These are phyloP conservation scores for Mycalesis mineus DNA, from an alignment of 2,888 invertebrate species.

Conservation along the genomic window DNA sequence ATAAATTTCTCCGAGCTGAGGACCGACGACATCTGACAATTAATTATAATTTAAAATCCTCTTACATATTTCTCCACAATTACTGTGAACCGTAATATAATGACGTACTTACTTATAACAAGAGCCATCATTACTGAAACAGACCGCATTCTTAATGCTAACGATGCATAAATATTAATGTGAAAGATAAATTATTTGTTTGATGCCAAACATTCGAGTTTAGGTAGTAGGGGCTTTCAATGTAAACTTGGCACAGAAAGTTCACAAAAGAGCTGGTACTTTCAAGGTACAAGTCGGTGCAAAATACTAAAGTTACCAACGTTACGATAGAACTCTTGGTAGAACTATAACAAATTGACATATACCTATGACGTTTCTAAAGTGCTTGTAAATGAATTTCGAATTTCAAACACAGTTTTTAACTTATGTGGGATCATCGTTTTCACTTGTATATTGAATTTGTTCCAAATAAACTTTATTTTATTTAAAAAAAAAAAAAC, in stretches of 20 bases:
- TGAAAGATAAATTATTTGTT: slow-evolving; percentile 50
- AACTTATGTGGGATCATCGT: no score
- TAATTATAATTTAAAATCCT: not conserved
- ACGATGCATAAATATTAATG: slow-evolving; percentile 30
- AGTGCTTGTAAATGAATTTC: no score
- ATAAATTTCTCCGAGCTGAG: not conserved
- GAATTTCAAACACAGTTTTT: no score
- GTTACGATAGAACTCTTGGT: no score
- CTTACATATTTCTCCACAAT: not conserved
- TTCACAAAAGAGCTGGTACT: slow-evolving; percentile 33
- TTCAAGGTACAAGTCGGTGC: no score
- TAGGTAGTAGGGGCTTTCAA: slow-evolving; percentile 45
- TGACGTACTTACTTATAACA: slow-evolving; percentile 7
- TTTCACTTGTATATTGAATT: no score
- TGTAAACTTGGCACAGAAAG: slow-evolving; percentile 63
- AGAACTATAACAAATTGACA: no score
- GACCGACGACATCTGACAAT: not conserved
- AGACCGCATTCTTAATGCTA: slow-evolving; percentile 27
- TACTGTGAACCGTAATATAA: not conserved
- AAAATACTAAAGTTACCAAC: no score
- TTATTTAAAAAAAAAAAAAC: no score
- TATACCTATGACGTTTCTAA: no score
- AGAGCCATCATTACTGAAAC: slow-evolving; percentile 25
- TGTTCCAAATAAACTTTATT: no score
- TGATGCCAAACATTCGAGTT: slow-evolving; percentile 56